phyloP scores from a whole-genome alignment of 2,888 invertebrate genomes.

The Patella depressa region DNA sequence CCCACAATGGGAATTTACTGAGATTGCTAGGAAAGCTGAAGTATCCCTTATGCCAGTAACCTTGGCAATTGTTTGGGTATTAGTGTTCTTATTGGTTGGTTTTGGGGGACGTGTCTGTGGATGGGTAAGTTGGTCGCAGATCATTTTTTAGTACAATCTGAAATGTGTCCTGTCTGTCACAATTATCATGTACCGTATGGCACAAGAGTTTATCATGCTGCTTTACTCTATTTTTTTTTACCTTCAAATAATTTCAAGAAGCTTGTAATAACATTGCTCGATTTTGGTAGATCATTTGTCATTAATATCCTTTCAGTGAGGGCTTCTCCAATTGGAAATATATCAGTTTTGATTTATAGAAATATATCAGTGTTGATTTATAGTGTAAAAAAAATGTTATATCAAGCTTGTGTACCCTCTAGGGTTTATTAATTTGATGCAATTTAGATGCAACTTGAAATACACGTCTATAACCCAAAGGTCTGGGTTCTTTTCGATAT shows the following conservation, averaged over 20 bases:
- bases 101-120: slow-evolving; percentile 63
- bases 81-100: slow-evolving; percentile 56
- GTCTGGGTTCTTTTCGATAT: too few relatives aligned
- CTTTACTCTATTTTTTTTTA: slow-evolving; percentile 11
- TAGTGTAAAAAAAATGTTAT: too few relatives aligned
- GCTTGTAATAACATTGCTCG: not conserved
- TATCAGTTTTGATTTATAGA: too few relatives aligned
- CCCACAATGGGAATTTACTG: slow-evolving; percentile 57
- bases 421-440: too few relatives aligned
- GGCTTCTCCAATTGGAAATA: too few relatives aligned
- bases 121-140: slow-evolving; percentile 48
- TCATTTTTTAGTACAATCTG: not conserved
- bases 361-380: too few relatives aligned
- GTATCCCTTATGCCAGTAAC: slow-evolving; percentile 58
- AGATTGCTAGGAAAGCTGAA: slow-evolving; percentile 47
- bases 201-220: not conserved
- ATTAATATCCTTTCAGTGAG: too few relatives aligned
- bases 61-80: slow-evolving; percentile 54
- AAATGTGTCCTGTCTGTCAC: not conserved
- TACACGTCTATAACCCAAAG: too few relatives aligned
- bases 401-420: too few relatives aligned
- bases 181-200: too few relatives aligned
- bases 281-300: not conserved
- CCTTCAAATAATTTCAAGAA: not conserved
- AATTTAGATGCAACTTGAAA: too few relatives aligned